A percentile compares a stretch with the other conserved stretches of the same genome.
Evolutionary conservation across 1,140 invertebrate species (phyloP).

Genomic region (Bombus confusus): DNA sequence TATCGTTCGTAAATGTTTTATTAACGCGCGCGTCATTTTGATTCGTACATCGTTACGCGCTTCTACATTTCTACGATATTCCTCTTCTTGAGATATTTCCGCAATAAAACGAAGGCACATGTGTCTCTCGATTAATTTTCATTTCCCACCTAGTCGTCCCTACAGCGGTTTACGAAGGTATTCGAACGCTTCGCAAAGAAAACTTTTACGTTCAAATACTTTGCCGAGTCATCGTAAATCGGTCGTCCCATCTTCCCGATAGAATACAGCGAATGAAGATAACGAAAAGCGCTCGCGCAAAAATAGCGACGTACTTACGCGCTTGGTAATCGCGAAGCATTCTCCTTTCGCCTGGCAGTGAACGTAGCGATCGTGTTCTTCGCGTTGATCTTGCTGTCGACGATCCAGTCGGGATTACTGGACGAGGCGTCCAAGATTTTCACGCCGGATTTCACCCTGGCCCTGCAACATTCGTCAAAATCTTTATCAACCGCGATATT

Average conservation of each 20-base stretch:
- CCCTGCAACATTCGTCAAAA: conserved; percentile 83
- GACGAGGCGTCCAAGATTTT: conserved; percentile 91
- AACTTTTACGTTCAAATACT: no score
- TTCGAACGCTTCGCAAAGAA: no score
- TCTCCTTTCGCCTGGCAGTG: conserved; percentile 89
- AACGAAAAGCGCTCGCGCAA: background rate
- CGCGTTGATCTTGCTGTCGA: conserved; percentile 91
- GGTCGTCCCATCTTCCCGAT: background rate
- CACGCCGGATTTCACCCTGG: conserved; percentile 92
- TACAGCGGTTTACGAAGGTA: background rate
- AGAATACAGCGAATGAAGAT: background rate
- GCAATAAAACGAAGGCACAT: background rate
- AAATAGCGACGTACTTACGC: conserved; percentile 69
- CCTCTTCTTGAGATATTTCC: background rate
- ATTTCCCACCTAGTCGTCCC: background rate
- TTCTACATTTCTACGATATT: no score
- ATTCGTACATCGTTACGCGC: no score
- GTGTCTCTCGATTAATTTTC: background rate
- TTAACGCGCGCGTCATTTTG: no score
- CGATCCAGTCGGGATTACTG: conserved; percentile 90
- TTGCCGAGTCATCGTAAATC: background rate
- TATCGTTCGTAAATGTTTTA: background rate
- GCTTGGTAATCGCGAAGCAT: conserved; percentile 69
- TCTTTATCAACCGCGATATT: background rate
- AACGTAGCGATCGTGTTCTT: conserved; percentile 93